Evolutionary conservation across 2,888 invertebrate genomes (phyloP), one percentile per base, ranked within the genome.

Genomic region (Rhodophaea formosa): DNA sequence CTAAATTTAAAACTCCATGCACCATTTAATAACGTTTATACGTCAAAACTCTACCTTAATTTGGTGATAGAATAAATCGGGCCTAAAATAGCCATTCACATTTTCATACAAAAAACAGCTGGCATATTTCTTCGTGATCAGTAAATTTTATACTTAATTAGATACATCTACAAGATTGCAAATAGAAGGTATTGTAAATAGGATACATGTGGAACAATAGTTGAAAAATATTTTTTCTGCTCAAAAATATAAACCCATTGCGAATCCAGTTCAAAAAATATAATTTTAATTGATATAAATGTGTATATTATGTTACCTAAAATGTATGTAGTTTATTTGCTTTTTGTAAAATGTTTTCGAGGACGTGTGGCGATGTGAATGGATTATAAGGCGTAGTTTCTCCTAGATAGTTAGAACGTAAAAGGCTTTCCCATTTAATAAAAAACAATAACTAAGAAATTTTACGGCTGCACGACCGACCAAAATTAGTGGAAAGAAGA

Each of bases 321-420:
- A 46, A 35, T 7, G n/a, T 30, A 32, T 49, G 51, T 8, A 46
- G 17, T 35, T 35, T 35, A 51, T 51, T 35, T 35, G 12, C 45
- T 23, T 45, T 2, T 23, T 17, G 8, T 45, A 12, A 46, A 46
- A 46, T 23, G 12, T 51, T 15, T 15, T 35, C 35, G 35, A 3
- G 8, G 14, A 32, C 35, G 8, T 35, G 16, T 35, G 35, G 35
- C 32, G 15, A 32, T 16, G 5, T 51, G 35, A 51, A 39, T 51
- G 35, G 35, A 12, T 8, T 17, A 7, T 42, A 69, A 68, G 72
- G 71, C 72, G 71, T 71, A 71, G 72, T 70, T 53, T 53, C 52
- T 17, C 10, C 39, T 30, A 29, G 6, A 29, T n/a, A n/a, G n/a
- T n/a, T n/a, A n/a, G n/a, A n/a, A n/a, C n/a, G n/a, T n/a, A n/a